Conservation (phyloP, 2,888 invertebrate genomes). For the Geotrupes spiniger region DNA sequence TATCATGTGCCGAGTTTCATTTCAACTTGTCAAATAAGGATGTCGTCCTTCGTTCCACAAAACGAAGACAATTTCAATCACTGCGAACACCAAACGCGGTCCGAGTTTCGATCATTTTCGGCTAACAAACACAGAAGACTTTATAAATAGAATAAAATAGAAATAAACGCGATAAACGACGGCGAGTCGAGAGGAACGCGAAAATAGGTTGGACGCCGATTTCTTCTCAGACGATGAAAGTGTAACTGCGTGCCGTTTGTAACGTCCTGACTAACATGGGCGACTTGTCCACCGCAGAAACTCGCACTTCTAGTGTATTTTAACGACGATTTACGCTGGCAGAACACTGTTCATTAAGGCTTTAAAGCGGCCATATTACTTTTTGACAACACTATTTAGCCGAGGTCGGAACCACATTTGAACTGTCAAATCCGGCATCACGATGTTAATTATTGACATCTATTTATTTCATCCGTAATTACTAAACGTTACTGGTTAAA, state of each 20-base stretch:
- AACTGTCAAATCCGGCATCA: conserved; percentile 20
- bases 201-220: conserved; percentile 22
- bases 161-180: conserved; percentile 20
- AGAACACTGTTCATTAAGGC: conserved; percentile 17
- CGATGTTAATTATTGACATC: no score
- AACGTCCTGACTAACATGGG: conserved; percentile 26
- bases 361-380: conserved; percentile 28
- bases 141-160: conserved; percentile 18
- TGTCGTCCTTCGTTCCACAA: conserved; percentile 24
- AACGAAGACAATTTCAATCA: background rate
- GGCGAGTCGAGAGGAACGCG: conserved; percentile 10
- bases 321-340: conserved; percentile 12
- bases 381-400: conserved; percentile 25
- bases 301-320: conserved; percentile 19
- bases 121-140: background rate
- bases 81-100: background rate
- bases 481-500: no score
- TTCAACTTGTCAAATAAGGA: conserved; percentile 29
- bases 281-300: conserved; percentile 14
- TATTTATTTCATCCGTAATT: no score
- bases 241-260: conserved; percentile 22
- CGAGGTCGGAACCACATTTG: conserved; percentile 16
- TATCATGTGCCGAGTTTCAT: conserved; percentile 4
- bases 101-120: conserved; percentile 9
- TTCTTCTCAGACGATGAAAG: no score